These are phyloP conservation scores for Leucozona laternaria DNA, from an alignment of 2,888 invertebrate genomes.

Conservation along the genomic window DNA sequence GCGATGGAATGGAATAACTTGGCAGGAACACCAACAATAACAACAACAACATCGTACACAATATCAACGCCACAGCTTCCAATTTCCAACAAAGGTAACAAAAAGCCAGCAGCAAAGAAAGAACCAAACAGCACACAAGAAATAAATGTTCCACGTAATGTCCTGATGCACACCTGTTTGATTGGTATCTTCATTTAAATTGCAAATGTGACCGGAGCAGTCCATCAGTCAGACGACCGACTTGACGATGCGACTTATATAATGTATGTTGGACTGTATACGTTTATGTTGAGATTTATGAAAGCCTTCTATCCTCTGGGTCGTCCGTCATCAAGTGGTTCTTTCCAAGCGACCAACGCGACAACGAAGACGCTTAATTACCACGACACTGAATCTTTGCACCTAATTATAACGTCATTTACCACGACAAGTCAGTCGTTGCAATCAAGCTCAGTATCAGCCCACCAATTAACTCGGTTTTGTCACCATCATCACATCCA, in stretches of 20 bases:
- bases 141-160: conserved; percentile 72
- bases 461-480: conserved; percentile 74
- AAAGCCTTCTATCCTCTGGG: conserved; percentile 48
- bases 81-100: conserved; percentile 22
- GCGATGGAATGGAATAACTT: not conserved
- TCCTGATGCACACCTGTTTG: conserved; percentile 76
- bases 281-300: conserved; percentile 58
- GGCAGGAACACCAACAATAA: conserved; percentile 24
- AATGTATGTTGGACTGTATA: not conserved
- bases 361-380: conserved; percentile 60
- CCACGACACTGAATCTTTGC: conserved; percentile 74
- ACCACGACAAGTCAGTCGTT: conserved; percentile 29
- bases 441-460: conserved; percentile 65
- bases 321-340: not conserved
- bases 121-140: conserved; percentile 30
- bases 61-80: conserved; percentile 26
- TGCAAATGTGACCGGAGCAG: conserved; percentile 71
- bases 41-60: no score
- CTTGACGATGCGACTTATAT: not conserved
- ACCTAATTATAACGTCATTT: conserved; percentile 74
- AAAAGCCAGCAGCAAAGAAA: conserved; percentile 16
- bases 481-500: conserved; percentile 60
- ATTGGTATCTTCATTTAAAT: conserved; percentile 76
- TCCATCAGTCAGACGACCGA: conserved; percentile 66
- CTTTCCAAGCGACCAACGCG: not conserved